Evolutionary conservation across 2,888 invertebrate genomes (phyloP), one percentile per base, ranked within the genome.

Genomic region (Pandemis heparana): DNA sequence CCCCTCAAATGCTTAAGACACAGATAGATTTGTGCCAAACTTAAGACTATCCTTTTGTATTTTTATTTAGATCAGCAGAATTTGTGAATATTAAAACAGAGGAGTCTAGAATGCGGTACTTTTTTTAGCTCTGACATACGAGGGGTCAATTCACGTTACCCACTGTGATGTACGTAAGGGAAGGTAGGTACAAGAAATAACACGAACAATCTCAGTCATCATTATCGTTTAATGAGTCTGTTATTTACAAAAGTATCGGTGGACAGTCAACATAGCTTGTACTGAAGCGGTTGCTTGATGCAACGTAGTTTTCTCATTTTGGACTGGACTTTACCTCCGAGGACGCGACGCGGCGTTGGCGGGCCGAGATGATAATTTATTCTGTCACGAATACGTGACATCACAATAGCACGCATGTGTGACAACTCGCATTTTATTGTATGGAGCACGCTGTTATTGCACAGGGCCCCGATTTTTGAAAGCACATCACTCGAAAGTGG

Each of bases 201-300:
- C 85, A 88, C 80, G 59, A 80, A 75, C 63, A 60, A 76, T 80
- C 56, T 87, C 87, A 88, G 87, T 94, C 92, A 89, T 93, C 89
- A 91, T 92, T 89, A 87, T 88, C 83, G 82, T 90, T 91, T 92
- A 92, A 92, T 92, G 89, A 91, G 87, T 89, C 87, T 80, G 85
- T 92, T 92, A 92, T 91, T 89, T 92, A 92, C 91, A 92, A 92
- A 91, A 90, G 84, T 87, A 85, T 92, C 93, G 93, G 94, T 93
- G 94, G 94, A 92, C 86, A 82, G 80, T 90, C 86, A 89, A 87
- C 86, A 87, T 78, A 81, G 79, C 80, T 65, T 77, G 77, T 79
- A 79, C 72, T 76, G 76, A 74, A 78, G 74, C 77, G 67, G 75
- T 75, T 51, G 63, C 56, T 63, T 59, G 60, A 38, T 64, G 16